A percentile compares a stretch with the other conserved stretches of the same genome.
phyloP scores from a whole-genome alignment of 1,140 invertebrate genomes.

The Oreohelix idahoensis region DNA sequence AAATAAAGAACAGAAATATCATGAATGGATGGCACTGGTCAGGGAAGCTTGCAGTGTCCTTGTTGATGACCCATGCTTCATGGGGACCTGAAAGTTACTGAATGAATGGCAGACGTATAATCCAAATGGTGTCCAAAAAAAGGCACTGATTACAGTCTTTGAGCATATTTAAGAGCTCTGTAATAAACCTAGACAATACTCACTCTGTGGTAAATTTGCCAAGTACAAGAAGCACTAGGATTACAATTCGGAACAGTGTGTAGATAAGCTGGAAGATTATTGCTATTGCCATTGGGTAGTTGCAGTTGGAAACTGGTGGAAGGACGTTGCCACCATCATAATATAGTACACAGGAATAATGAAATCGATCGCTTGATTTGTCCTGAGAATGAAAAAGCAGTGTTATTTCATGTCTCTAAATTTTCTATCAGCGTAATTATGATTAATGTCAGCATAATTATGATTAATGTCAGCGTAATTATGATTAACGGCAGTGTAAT shows the following conservation, averaged over 20 bases:
- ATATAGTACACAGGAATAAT: conserved; percentile 30
- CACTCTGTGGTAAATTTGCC: conserved; percentile 44
- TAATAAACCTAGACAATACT: neutral
- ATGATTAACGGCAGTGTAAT: too few relatives aligned
- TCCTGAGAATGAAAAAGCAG: conserved; percentile 21
- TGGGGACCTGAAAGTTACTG: too few relatives aligned
- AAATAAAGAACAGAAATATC: too few relatives aligned
- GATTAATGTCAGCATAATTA: too few relatives aligned
- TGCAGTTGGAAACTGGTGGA: conserved; percentile 41
- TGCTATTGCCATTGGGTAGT: conserved; percentile 45
- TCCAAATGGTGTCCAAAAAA: too few relatives aligned
- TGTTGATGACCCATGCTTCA: too few relatives aligned
- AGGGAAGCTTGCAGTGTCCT: too few relatives aligned
- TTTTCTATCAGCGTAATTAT: too few relatives aligned
- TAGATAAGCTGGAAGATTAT: conserved; percentile 46
- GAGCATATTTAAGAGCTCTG: neutral
- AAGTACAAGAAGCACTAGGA: conserved; percentile 28
- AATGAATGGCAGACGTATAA: neutral
- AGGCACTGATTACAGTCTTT: too few relatives aligned
- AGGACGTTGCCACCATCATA: neutral
- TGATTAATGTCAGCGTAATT: too few relatives aligned
- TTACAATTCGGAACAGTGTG: conserved; percentile 18
- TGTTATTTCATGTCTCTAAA: too few relatives aligned
- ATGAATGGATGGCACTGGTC: too few relatives aligned
- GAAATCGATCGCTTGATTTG: neutral